Evolutionary conservation across 2,113 vertebrate species (phyloP).

Genomic region (Tragelaphus buxtoni): DNA sequence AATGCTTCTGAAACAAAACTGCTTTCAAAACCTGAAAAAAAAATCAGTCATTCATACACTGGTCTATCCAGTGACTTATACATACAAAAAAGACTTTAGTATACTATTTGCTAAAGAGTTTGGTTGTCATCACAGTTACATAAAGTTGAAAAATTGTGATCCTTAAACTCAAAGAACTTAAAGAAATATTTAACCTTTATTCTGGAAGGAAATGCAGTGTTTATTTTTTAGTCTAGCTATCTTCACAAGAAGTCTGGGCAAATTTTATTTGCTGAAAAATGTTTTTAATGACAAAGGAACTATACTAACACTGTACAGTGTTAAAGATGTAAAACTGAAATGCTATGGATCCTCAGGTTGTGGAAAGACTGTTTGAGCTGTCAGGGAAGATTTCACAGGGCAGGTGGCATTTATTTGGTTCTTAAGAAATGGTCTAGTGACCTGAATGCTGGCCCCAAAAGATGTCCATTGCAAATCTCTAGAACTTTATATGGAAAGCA

Average conservation of each 20-base stretch:
- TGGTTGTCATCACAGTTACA: neutral
- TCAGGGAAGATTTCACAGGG: neutral
- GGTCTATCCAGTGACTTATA: neutral
- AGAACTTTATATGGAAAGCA: neutral
- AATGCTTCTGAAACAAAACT: neutral
- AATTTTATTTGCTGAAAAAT: neutral
- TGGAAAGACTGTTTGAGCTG: neutral
- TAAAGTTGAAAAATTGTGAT: neutral
- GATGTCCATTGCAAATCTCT: neutral
- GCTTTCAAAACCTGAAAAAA: neutral
- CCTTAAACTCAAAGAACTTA: neutral
- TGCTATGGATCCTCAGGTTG: neutral
- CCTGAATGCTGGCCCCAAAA: neutral
- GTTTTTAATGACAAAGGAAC: neutral
- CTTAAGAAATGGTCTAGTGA: neutral
- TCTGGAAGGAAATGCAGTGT: neutral
- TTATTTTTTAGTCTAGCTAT: neutral
- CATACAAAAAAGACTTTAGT: neutral
- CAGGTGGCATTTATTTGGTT: neutral
- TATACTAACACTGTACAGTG: neutral
- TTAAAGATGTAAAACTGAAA: neutral
- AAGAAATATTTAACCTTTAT: neutral
- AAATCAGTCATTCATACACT: neutral
- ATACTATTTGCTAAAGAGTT: neutral
- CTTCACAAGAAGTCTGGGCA: neutral